Evolutionary conservation across 2,888 invertebrate species (phyloP).

Genomic region (Odontocerum albicorne): DNA sequence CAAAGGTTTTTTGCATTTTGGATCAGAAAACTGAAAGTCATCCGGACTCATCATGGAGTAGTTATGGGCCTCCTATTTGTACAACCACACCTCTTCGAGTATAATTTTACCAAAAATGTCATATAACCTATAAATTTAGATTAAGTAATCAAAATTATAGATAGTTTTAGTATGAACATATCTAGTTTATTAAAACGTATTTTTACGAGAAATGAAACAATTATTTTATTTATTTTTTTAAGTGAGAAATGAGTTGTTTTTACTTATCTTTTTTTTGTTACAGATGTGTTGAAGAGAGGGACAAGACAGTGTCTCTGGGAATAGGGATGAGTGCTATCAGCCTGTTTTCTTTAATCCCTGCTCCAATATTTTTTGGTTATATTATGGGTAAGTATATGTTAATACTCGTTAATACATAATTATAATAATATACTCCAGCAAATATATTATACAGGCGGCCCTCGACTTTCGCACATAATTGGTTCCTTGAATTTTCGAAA

Average conservation of each 20-base stretch:
- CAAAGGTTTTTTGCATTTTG: too few relatives aligned
- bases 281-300: constrained; percentile 71
- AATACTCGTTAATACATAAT: too few relatives aligned
- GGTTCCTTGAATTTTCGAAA: too few relatives aligned
- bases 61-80: too few relatives aligned
- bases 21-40: too few relatives aligned
- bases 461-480: neutral
- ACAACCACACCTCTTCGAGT: neutral
- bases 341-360: constrained; percentile 72
- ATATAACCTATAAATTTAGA: neutral
- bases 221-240: too few relatives aligned
- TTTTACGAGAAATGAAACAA: too few relatives aligned
- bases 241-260: neutral
- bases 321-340: constrained; percentile 69
- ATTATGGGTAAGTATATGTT: constrained; percentile 58
- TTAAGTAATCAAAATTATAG: neutral
- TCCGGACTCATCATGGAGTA: too few relatives aligned
- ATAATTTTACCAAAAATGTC: neutral
- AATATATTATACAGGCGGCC: too few relatives aligned
- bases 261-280: neutral
- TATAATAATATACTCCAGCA: neutral
- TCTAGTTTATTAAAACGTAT: neutral
- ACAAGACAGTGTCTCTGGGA: constrained; percentile 73
- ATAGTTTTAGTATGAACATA: too few relatives aligned
- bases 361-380: constrained; percentile 75